Evolutionary conservation across 2,888 invertebrate genomes (phyloP), one percentile per base, ranked within the genome.

Genomic region (Cosmorhoe ocellata): DNA sequence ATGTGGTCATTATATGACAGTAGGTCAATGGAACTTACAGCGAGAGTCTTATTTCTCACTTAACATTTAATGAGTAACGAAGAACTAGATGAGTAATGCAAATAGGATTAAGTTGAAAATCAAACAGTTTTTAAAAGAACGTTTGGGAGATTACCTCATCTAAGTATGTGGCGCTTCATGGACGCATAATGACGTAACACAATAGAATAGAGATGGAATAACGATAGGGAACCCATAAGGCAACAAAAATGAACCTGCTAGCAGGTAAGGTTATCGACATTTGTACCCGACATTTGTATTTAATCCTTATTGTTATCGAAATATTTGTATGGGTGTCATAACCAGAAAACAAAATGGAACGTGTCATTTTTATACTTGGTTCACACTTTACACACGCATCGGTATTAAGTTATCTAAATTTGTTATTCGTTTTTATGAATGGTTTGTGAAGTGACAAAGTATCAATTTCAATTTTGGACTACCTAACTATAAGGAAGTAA

Each of bases 61-160:
- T 3, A 18, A 18, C 18, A 18, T 4, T 18, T 2, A 18, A 18
- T 18, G 4, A 18, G 18, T 18, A 18, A 18, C 4, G 3, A 24
- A 7, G 64, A 66, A 63, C 60, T 56, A 60, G 61, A 73, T 78
- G 76, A 78, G 66, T 69, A 79, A 77, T 67, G 48, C 65, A 62
- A 71, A 66, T 61, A 69, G 66, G 58, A 64, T 67, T 60, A 61
- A 59, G 62, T 69, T 70, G 59, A 64, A 59, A 63, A 68, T 53
- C 64, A 67, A 68, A 75, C 70, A 71, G 55, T 74, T 65, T 72
- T 76, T 73, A 51, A 69, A 60, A 63, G 55, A 63, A 68, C 66
- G 59, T 63, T 53, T 39, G 31, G 59, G 51, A 73, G 76, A 80
- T 84, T 83, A 83, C 81, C 76, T 84, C 84, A 84, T 79, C n/a